These are phyloP conservation scores for Elmis aenea DNA, from an alignment of 2,888 invertebrate species.

Conservation along the genomic window DNA sequence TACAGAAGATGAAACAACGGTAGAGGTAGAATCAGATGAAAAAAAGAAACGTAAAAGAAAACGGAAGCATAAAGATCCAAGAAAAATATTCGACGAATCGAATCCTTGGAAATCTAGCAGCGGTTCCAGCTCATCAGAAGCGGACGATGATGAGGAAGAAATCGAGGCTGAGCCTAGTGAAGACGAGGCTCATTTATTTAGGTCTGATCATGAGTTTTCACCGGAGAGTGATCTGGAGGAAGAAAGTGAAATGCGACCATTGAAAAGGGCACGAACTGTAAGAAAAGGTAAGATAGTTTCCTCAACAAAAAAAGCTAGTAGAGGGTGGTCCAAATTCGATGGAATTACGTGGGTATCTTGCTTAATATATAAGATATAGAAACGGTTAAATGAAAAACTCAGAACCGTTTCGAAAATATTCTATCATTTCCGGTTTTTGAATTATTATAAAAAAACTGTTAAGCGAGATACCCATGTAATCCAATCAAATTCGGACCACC, in stretches of 20 bases:
- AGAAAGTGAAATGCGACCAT: constrained; percentile 66
- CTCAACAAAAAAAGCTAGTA: too few species aligned
- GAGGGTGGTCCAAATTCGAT: too few species aligned
- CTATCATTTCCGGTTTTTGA: too few species aligned
- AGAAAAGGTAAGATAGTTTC: constrained; percentile 70
- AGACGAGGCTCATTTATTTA: constrained; percentile 51
- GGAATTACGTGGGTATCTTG: too few species aligned
- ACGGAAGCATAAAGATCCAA: constrained; percentile 31
- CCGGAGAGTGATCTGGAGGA: constrained; percentile 82
- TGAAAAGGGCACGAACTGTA: constrained; percentile 79
- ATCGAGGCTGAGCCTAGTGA: constrained; percentile 44
- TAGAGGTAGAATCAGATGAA: constrained; percentile 46
- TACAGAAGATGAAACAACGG: constrained; percentile 43
- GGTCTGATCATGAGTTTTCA: constrained; percentile 90
- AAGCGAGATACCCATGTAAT: too few species aligned
- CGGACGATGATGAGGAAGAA: constrained; percentile 46
- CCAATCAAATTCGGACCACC: too few species aligned
- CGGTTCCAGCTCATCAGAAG: constrained; percentile 47
- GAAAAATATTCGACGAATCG: constrained; percentile 46
- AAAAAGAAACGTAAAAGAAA: constrained; percentile 44
- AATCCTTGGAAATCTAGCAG: constrained; percentile 59
- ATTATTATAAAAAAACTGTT: too few species aligned
- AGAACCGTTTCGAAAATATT: too few species aligned
- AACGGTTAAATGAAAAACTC: too few species aligned
- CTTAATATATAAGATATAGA: too few species aligned